Base-by-base conservation (phyloP, 2,797 vertebrate genomes). In the Sebastes minor region DNA sequence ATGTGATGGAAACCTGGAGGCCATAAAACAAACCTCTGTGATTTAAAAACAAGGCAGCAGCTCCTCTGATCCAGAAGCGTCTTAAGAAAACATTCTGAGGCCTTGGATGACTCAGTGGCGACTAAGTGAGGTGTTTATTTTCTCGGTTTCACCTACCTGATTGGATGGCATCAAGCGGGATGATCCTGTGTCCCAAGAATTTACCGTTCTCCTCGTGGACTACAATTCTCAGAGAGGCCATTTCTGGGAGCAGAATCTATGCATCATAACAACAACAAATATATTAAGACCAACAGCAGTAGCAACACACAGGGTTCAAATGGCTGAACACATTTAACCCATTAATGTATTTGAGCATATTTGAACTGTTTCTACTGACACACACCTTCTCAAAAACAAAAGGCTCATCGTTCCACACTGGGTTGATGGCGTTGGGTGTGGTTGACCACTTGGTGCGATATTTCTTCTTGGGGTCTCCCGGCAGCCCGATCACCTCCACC, bases 371-470 rank as follows among this genome's bases (percentile, higher is more conserved):
- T 12, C 30, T n/a, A 67, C 35, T 23, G 11, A 42, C 9, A 57
- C 77, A 52, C 64, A 99, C 98, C 97, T 99, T 99, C 89, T 99
- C 98, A 91, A 99, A 99, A 82, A 99, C 96, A 92, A 98, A 99
- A 13, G 97, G 96, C 63, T 99, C 98, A 82, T 99, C 98, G 30
- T 98, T 99, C 98, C 98, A 99, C 60, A 99, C 95, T 0, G 99
- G 99, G 89, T 99, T 99, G 74, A 99, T 98, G 83, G 97, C 96
- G 27, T 99, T 99, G 80, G 97, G 92, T 0, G 89, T 95, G 20
- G 96, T 81, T 33, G 96, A 95, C 95, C 97, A 94, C 84, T 99
- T 99, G 82, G 98, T 99, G 81, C 97, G 97, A 75, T 95, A 98
- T 88, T 97, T 99, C 87, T 97, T 97, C 81, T 99, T 99, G 33